Evolutionary conservation across 2,888 invertebrate genomes (phyloP), one percentile per base, ranked within the genome.

Genomic region (Apodemia mormo): DNA sequence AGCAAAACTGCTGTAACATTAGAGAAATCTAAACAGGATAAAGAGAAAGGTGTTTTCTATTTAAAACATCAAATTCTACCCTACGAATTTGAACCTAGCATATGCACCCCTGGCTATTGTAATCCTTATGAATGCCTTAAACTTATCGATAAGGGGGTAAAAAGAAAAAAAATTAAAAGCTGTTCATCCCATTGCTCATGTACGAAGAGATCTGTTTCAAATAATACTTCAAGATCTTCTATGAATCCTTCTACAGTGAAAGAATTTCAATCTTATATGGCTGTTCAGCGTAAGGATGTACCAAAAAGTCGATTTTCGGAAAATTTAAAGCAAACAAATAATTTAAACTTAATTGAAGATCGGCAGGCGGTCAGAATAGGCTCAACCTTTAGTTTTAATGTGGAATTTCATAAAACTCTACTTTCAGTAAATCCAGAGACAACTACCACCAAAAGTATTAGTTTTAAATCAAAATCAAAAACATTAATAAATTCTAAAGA

Each of bases 61-160:
- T 68, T 71, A 54, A 71, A 68, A 66, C 72, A 69, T 58, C 33
- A 73, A 66, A 67, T 76, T 43, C 64, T 77, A n/a, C 76, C 82
- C 7, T 78, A 79, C 72, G 80, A 81, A 73, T 83, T 82, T 73
- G 81, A 83, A 69, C 80, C 80, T 49, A 80, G 78, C 45, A 69
- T 80, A 49, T 83, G 83, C 74, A 64, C 76, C 67, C 80, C 82
- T 56, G 78, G 76, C 56, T 70, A 78, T 69, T 84, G 84, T 71
- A 73, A 83, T 74, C 80, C 84, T 30, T 75, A 80, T 70, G 66
- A 75, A 68, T 84, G 82, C 68, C 69, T 78, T 64, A 70, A 79
- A 72, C n/a, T 80, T 64, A 79, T 80, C 4, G 78, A 80, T 37
- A 71, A 70, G 66, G 76, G 77, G 68, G 69, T 77, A 67, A n/a